Evolutionary conservation across 2,888 invertebrate genomes (phyloP), one percentile per base, ranked within the genome.

Genomic region (Chrysotoxum bicinctum): DNA sequence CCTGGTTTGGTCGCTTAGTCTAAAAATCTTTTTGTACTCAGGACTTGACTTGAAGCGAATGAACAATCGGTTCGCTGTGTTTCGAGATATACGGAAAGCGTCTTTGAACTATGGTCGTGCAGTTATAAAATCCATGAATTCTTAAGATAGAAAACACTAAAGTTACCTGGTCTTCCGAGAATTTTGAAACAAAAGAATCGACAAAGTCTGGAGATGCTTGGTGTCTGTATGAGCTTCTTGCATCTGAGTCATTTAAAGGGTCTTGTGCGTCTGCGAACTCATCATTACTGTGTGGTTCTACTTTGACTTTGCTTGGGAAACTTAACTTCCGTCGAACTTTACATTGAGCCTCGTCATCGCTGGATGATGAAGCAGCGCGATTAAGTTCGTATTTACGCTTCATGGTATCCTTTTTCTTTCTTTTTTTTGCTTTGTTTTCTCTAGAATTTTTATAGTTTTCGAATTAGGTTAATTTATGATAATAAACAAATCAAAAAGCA

Each of bases 1-100:
- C 6, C n/a, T 58, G 0, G 69, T 40, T n/a, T 50, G 19, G 16
- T 66, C 16, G 0, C 12, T 40, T 9, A 81, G 12, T 7, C 58
- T 64, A 8, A 70, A 62, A 45, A 76, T 76, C 10, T 70, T 56
- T 19, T 75, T 40, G 16, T 58, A 70, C 23, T 62, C 64, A 0
- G 26, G 56, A n/a, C 81, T 75, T 6, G n/a, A 66, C 8, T 35
- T 10, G 2, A 81, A 81, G 0, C 23, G 40, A 3, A 26, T 35
- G 8, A 50, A 30, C 0, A 81, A 16, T n/a, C 56, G 19, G 1
- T 35, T 10, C 19, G 64, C 50, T 9, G 81, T 76, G 6, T 26
- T 50, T 1, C 70, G 56, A 9, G 54, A 58, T 7, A 81, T 52
- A 21, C 70, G 76, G 5, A 81, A 81, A 6, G 48, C 26, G 0